Percentiles rank a stretch among this genome's conserved stretches.
phyloP scores from a whole-genome alignment of 2,888 invertebrate species.

The Drosophila niveifrons region DNA sequence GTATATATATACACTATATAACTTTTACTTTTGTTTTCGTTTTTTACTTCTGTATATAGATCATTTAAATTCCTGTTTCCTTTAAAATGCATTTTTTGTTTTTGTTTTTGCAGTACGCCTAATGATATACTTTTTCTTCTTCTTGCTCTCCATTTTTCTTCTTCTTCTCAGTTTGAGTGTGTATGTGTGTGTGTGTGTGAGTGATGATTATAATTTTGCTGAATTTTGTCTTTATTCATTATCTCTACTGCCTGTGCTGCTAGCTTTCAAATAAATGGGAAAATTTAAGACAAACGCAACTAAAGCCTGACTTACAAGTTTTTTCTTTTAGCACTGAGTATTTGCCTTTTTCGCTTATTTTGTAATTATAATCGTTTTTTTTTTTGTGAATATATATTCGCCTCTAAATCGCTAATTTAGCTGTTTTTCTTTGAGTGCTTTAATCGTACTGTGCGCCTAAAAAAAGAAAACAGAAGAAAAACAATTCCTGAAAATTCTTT shows the following conservation, averaged over 20 bases:
- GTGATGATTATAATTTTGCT: slow-evolving; percentile 16
- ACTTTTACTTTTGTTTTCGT: slow-evolving; percentile 14
- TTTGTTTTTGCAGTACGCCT: slow-evolving; percentile 80
- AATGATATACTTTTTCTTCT: slow-evolving; percentile 67
- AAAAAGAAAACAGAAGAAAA: background rate
- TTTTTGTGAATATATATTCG: slow-evolving; percentile 1
- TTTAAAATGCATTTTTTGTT: slow-evolving; percentile 77
- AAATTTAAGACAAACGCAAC: slow-evolving; percentile 47
- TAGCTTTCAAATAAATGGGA: slow-evolving; percentile 39
- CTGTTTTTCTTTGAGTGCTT: slow-evolving; percentile 9
- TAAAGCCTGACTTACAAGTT: slow-evolving; percentile 27
- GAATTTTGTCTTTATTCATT: slow-evolving; percentile 12
- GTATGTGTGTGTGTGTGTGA: slow-evolving; percentile 15
- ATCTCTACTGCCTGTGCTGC: slow-evolving; percentile 61
- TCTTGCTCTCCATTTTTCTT: background rate
- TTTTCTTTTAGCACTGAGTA: background rate
- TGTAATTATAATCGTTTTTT: slow-evolving; percentile 1
- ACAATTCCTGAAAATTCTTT: slow-evolving; percentile 20
- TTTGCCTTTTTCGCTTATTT: background rate
- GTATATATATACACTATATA: slow-evolving; percentile 49
- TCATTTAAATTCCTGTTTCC: slow-evolving; percentile 79
- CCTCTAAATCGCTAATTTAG: slow-evolving; percentile 1
- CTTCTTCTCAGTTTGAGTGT: slow-evolving; percentile 2
- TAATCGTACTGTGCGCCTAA: slow-evolving; percentile 12
- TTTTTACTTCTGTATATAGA: slow-evolving; percentile 69